A percentile compares a stretch with the other conserved stretches of the same genome.
Evolutionary conservation across 2,888 invertebrate genomes (phyloP).

Genomic region (Disparrhopalites patrizii): DNA sequence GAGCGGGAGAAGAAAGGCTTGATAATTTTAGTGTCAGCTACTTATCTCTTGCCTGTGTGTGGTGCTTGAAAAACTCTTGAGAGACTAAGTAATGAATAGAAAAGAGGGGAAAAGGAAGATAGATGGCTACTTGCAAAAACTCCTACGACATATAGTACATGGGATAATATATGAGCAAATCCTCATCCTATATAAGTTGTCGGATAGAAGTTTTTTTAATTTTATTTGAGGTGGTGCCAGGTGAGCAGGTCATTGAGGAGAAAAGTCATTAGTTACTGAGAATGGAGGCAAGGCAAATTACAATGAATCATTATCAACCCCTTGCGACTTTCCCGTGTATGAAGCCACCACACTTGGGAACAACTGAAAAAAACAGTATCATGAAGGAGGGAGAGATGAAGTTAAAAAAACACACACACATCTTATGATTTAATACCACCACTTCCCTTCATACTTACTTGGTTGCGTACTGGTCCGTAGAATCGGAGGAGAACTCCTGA

Average conservation of each 20-base stretch:
- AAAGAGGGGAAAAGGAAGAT: not conserved
- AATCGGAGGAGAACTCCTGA: not conserved
- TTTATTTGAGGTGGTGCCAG: constrained; percentile 20
- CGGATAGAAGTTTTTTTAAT: too few species aligned
- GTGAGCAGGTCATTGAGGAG: constrained; percentile 13
- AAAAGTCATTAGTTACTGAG: constrained; percentile 21
- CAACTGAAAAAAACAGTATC: too few species aligned
- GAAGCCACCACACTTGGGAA: too few species aligned
- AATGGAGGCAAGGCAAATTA: constrained; percentile 22
- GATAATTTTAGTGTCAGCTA: constrained; percentile 17
- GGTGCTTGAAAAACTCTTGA: not conserved
- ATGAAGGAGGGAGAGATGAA: too few species aligned
- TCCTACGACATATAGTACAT: too few species aligned
- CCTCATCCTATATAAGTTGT: too few species aligned
- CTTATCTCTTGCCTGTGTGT: not conserved
- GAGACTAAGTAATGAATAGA: not conserved
- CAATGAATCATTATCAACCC: constrained; percentile 27
- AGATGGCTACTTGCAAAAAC: too few species aligned
- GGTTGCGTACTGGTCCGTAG: not conserved
- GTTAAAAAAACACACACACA: too few species aligned
- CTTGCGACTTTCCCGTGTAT: too few species aligned
- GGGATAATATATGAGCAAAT: too few species aligned
- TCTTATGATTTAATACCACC: too few species aligned
- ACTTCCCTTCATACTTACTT: too few species aligned
- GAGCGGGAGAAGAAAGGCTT: constrained; percentile 1